Conservation (phyloP, 1,140 invertebrate genomes). For the Helicoverpa zea region DNA sequence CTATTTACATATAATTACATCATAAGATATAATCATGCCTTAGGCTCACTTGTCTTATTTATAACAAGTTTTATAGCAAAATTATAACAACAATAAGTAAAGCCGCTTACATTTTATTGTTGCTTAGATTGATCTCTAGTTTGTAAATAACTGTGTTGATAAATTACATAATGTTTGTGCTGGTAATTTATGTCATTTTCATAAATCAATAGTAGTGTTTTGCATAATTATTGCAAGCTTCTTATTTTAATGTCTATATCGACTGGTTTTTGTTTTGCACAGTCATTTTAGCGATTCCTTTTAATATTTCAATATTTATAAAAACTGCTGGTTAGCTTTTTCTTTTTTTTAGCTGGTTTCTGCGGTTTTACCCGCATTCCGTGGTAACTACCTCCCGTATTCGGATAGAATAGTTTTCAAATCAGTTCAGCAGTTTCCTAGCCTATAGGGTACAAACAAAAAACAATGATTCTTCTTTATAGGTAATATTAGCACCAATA, state of each 20-base stretch:
- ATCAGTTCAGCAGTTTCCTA: too few relatives aligned
- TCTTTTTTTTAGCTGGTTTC: too few relatives aligned
- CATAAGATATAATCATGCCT: slow-evolving; percentile 28
- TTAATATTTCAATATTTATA: too few relatives aligned
- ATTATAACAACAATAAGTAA: slow-evolving; percentile 6
- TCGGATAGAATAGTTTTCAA: too few relatives aligned
- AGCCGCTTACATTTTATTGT: background rate
- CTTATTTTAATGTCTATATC: background rate
- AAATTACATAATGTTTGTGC: slow-evolving; percentile 15
- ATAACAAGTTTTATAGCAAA: slow-evolving; percentile 19
- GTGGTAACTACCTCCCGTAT: too few relatives aligned
- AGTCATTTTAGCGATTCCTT: too few relatives aligned
- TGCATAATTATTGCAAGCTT: background rate
- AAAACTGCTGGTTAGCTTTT: too few relatives aligned
- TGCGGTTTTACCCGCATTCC: too few relatives aligned
- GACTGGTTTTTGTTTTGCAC: background rate
- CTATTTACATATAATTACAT: slow-evolving; percentile 39
- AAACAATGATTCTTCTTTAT: too few relatives aligned
- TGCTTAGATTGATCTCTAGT: background rate
- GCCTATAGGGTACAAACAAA: too few relatives aligned
- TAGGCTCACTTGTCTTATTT: slow-evolving; percentile 16
- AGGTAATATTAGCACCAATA: background rate
- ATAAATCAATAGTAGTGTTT: slow-evolving; percentile 9
- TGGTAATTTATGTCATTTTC: slow-evolving; percentile 1
- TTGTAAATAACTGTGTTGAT: slow-evolving; percentile 7